Percentiles rank a stretch among this genome's conserved stretches.
Evolutionary conservation across 2,797 vertebrate genomes (phyloP).

Genomic region (Fundulus diaphanus): DNA sequence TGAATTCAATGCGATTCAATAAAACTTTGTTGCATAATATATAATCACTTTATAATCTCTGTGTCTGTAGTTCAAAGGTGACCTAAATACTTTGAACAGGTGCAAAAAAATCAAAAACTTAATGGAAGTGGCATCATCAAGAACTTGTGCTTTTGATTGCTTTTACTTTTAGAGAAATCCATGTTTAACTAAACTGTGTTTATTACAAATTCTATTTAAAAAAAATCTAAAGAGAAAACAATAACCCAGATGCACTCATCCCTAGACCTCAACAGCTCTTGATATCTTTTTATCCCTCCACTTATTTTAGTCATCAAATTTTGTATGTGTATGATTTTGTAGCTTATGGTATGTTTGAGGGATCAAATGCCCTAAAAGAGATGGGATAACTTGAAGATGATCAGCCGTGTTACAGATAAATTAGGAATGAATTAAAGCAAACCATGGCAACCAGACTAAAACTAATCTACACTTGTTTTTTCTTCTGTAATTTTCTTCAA

Average conservation of each 20-base stretch:
- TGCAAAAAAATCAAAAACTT: conserved; percentile 4
- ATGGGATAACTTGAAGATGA: not conserved
- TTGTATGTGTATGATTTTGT: conserved; percentile 15
- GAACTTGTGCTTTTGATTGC: conserved; percentile 3
- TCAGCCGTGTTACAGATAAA: not conserved
- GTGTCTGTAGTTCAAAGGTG: conserved; percentile 22
- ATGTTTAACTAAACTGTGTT: conserved; percentile 7
- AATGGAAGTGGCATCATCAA: conserved; percentile 1
- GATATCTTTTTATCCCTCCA: conserved; percentile 22
- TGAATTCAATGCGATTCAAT: conserved; percentile 14
- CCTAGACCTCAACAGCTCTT: conserved; percentile 2
- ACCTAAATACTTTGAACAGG: conserved; percentile 30
- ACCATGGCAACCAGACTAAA: not conserved
- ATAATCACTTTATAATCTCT: conserved; percentile 15
- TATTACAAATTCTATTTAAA: conserved; percentile 1
- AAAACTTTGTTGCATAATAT: conserved; percentile 21
- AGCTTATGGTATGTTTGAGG: conserved; percentile 29
- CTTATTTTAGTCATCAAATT: conserved; percentile 29
- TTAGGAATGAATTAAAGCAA: not conserved
- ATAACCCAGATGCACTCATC: not conserved
- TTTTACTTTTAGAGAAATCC: not conserved
- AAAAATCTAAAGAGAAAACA: not conserved
- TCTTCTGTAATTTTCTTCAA: not conserved
- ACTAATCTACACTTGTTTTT: not conserved
- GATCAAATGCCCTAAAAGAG: conserved; percentile 27